Evolutionary conservation across 1,140 invertebrate species (phyloP), one percentile per base, ranked within the genome.

Genomic region (Agraylea sexmaculata): DNA sequence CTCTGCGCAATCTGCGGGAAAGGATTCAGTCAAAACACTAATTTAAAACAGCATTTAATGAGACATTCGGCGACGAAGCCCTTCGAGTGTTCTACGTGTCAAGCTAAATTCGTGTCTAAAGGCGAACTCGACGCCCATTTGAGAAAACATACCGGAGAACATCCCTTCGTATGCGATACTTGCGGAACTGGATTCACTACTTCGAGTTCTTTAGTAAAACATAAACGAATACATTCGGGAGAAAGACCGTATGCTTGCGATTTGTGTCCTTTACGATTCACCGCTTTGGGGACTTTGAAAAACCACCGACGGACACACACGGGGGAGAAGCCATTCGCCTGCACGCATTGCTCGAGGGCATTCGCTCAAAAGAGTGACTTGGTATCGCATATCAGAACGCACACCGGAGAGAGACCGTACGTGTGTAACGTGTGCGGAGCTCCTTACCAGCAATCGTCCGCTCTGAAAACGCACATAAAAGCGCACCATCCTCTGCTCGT

Each of bases 221-320:
- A 62, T 42, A 60, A 59, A 49, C 51, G 75, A 22, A 80, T 77
- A 16, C 75, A 78, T 53, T 74, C 72, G 0, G 73, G 79, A 1
- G 81, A 85, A 56, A 83, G 83, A 52, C 85, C 85, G 0, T 89
- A 87, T 55, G 73, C 75, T 20, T 88, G 85, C 60, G 81, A 87
- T 37, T 59, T 78, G n/a, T 88, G 85, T 56, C 77, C 77, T 2
- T 70, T 83, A 51, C 75, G 81, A 44, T 89, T 90, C 38, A 67
- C 68, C 1, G 56, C 67, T 1, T 56, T 68, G 0, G 65, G 66
- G 19, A 68, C 70, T 3, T 51, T 75, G 0, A 68, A 69, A 42
- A 64, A 74, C 34, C 75, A 78, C 51, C 59, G 65, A 47, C 57
- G 69, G 13, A 74, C 71, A 2, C 77, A 81, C 51, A 78, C 76